Evolutionary conservation across 2,888 invertebrate species (phyloP), one percentile per base, ranked within the genome.

Genomic region (Caenorhabditis sp.): DNA sequence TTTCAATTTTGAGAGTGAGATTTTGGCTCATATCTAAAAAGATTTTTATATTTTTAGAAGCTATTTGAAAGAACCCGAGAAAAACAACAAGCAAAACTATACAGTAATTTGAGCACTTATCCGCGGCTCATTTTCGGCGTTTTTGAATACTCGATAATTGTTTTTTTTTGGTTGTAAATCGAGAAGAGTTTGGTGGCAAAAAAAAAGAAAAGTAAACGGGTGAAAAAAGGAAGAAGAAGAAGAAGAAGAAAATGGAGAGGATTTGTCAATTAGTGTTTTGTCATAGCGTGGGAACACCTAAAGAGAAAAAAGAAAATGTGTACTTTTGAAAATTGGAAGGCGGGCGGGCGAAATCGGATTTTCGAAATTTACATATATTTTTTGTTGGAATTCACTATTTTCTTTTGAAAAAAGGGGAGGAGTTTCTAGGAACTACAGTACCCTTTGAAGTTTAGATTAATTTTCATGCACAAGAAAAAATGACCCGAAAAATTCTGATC

Each of bases 181-280:
- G 66, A 66, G 55, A 62, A 37, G 62, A 58, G 36, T 43, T 59
- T 24, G 3, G 31, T 26, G 54, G 65, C 21, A 19, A 5, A n/a
- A 14, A 49, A 50, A 12, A 54, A n/a, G 37, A 4, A 21, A 27
- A 49, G 27, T 14, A 14, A 53, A 53, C 23, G 26, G 53, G 1
- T 3, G 14, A 43, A 14, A 43, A n/a, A 21, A 8, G 3, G 43
- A 5, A 14, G 14, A n/a, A n/a, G 10, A 27, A 26, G 61, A 24
- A 27, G 53, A 59, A 63, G n/a, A n/a, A n/a, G n/a, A n/a, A n/a
- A n/a, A 31, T 31, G 19, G 43, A 63, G 36, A 26, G 59, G 59
- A 65, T 58, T 63, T 60, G 71, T 71, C 71, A 71, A 71, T 71
- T 71, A 71, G 71, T 51, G 71, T 66, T 55, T 71, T 62, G 66